Base-by-base conservation (phyloP, 2,113 vertebrate genomes). In the Apteryx mantelli region DNA sequence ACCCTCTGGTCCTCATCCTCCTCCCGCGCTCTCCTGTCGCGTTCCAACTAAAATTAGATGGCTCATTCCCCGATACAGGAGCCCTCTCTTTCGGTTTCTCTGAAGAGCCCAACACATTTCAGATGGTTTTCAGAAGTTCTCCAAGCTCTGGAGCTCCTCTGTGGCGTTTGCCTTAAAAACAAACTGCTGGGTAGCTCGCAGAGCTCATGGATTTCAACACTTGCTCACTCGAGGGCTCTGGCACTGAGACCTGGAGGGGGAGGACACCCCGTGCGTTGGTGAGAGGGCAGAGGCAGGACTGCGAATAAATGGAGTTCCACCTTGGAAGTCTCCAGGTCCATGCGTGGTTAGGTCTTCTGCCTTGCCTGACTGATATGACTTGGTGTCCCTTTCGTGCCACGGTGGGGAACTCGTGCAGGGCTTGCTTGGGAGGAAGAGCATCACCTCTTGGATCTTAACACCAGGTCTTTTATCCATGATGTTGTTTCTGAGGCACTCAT, bases 131-230 rank as follows among this genome's bases (percentile, higher is more conserved):
- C 83, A 89, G 63, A 9, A 0, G 1, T 70, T 18, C 46, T 64
- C 25, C 76, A 5, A 28, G 36, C 69, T 88, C 32, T 58, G 36
- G 65, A 87, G 71, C 71, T 28, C 16, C 53, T 74, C 48, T 16
- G 15, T 42, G 21, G 46, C 22, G 26, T 24, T 21, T 24, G 76
- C 36, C 69, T 38, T 52, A 19, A 26, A 63, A 7, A 38, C 36
- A n/a, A 74, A 34, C 58, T 63, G 46, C 30, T 52, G 69, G 36
- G 21, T 40, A 38, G 56, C 32, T 30, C 42, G 46, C 32, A 34
- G 36, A 38, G n/a, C 7, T 80, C 18, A 2, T 13, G n/a, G 25
- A 2, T 46, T 48, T 73, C 48, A 11, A 11, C 0, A 0, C 32
- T 75, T 56, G 61, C 42, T 53, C 46, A 7, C 1, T 5, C 63